Evolutionary conservation across 1,140 invertebrate species (phyloP), one percentile per base, ranked within the genome.

Genomic region (Paralvinella palmiformis): DNA sequence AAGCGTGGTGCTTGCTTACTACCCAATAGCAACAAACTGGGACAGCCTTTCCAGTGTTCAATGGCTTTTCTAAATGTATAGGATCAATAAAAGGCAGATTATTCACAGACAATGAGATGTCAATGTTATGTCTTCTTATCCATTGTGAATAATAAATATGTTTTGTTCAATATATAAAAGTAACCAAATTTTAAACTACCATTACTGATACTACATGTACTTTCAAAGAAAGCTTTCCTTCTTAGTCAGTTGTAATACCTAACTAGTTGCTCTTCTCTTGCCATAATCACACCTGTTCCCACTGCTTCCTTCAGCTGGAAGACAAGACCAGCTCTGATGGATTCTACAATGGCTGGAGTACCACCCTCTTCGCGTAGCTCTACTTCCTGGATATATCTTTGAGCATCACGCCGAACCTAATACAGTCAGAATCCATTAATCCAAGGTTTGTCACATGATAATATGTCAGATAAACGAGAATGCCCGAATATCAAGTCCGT

Each of bases 281-380:
- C 79, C 60, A 87, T 83, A 64, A 96, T 94, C 33, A 84, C 85
- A 35, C 87, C 84, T 22, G 87, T 78, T 22, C 57, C 60, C 6
- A 94, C 83, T 33, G 89, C 86, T 72, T 92, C 88, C 74, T 94
- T 91, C 35, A 95, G 81, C 74, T 94, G 90, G 79, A 94, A 87
- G 5, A 89, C 91, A 17, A 96, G 81, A 0, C 91, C 92, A 20
- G 90, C 88, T 67, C 93, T 79, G 44, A 95, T 89, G 0, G 88
- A 87, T 75, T 91, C 91, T 1, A 93, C 86, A 63, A 92, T 87
- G 29, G 86, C 88, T 27, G 88, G 88, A 52, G 91, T 92, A 60
- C 91, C 91, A 50, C 91, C 90, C 81, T 92, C 91, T 79, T 94
- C 91, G 59, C 88, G 81, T 56, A 89, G 76, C 72, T 92, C 85